Conservation (phyloP, 30 jellyfish, hydroid and myxozoan genomes). For the Hydra vulgaris region DNA sequence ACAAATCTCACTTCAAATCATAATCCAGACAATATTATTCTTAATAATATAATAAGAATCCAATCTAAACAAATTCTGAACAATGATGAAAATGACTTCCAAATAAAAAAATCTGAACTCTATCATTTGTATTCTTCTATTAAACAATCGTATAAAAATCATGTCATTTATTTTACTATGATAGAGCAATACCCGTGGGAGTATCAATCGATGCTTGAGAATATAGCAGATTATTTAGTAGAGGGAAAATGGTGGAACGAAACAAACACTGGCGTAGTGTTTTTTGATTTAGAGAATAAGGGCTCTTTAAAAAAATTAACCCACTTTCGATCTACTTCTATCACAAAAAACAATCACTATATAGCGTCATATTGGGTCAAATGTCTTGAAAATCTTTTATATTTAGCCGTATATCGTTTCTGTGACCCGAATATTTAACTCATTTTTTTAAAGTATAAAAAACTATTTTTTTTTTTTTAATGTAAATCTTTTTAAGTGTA, state of each 20-base stretch:
- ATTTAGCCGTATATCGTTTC: too few relatives aligned
- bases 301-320: not conserved
- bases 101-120: constrained; percentile 2
- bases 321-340: constrained; percentile 12
- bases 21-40: constrained; percentile 9
- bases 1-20: constrained; percentile 18
- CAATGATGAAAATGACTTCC: not conserved
- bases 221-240: constrained; percentile 4
- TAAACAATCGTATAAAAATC: not conserved
- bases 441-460: too few relatives aligned
- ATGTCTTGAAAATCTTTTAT: constrained; percentile 6
- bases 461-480: too few relatives aligned
- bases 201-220: constrained; percentile 1
- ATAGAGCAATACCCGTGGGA: not conserved
- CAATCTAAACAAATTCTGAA: not conserved
- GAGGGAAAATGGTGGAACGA: constrained; percentile 11
- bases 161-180: not conserved
- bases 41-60: too few relatives aligned
- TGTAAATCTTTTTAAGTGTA: too few relatives aligned
- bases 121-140: constrained; percentile 4
- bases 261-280: not conserved
- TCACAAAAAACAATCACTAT: not conserved
- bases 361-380: not conserved
- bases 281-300: not conserved
- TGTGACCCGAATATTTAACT: too few relatives aligned